These are phyloP conservation scores for Charanyca ferruginea DNA, from an alignment of 2,888 invertebrate genomes.

Conservation along the genomic window DNA sequence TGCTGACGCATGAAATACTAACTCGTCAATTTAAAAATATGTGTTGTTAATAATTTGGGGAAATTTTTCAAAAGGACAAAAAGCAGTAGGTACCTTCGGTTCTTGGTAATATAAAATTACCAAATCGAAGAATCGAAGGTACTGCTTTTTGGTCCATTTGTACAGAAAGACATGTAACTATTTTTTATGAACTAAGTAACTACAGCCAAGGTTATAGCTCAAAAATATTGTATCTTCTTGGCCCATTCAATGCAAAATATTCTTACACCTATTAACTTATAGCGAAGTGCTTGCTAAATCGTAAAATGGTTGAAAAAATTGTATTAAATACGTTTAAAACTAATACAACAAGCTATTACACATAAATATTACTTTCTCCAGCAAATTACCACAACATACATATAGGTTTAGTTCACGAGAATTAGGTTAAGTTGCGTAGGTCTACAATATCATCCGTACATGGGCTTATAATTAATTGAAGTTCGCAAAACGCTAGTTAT, in stretches of 20 bases:
- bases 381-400: slow-evolving; percentile 13
- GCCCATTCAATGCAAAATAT: too few species aligned
- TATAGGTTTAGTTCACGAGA: slow-evolving; percentile 26
- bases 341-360: background rate
- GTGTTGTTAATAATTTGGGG: background rate
- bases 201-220: too few species aligned
- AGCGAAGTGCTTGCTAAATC: background rate
- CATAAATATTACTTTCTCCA: slow-evolving; percentile 36
- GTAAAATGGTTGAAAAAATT: background rate
- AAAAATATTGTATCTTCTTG: too few species aligned
- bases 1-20: background rate
- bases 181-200: too few species aligned
- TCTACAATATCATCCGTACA: slow-evolving; percentile 25
- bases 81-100: too few species aligned
- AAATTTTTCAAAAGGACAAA: background rate
- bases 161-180: background rate
- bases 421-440: slow-evolving; percentile 43
- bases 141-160: background rate
- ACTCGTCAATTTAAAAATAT: background rate
- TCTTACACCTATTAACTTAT: background rate
- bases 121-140: too few species aligned
- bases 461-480: slow-evolving; percentile 34
- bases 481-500: slow-evolving; percentile 7
- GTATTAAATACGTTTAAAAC: background rate
- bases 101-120: too few species aligned